Conservation (phyloP, 2,888 invertebrate genomes). For the Sinelater perroti region DNA sequence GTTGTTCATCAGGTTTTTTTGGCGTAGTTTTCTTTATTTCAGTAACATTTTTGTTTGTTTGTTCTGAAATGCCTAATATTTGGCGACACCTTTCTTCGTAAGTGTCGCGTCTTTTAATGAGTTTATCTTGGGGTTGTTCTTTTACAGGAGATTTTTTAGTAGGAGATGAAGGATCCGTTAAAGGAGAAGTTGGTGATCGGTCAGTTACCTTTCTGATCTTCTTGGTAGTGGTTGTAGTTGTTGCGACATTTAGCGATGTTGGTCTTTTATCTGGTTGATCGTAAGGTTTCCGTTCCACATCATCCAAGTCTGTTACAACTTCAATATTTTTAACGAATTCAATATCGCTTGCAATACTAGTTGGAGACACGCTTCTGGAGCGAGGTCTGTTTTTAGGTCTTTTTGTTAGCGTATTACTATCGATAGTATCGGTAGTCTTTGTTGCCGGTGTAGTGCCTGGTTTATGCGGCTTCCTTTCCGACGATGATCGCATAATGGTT, state of each 20-base stretch:
- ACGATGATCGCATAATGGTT: constrained; percentile 26
- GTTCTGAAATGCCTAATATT: constrained; percentile 71
- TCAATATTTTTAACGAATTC: constrained; percentile 53
- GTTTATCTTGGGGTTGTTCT: constrained; percentile 36
- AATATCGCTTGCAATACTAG: constrained; percentile 67
- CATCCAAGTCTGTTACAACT: constrained; percentile 55
- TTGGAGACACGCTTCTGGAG: constrained; percentile 62
- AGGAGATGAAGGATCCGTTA: constrained; percentile 37
- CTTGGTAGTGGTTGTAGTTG: constrained; percentile 36
- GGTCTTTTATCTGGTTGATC: constrained; percentile 13
- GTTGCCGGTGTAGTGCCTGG: background rate
- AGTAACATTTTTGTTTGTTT: constrained; percentile 46
- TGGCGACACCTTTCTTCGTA: constrained; percentile 77
- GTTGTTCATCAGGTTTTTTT: constrained; percentile 11
- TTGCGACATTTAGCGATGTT: constrained; percentile 10
- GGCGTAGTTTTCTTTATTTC: constrained; percentile 3
- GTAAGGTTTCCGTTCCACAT: constrained; percentile 36
- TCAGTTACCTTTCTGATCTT: constrained; percentile 51
- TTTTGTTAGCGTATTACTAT: constrained; percentile 48
- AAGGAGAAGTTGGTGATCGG: constrained; percentile 53
- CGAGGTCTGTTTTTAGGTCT: constrained; percentile 34
- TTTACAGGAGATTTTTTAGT: constrained; percentile 18
- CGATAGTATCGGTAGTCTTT: constrained; percentile 25
- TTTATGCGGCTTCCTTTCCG: constrained; percentile 26
- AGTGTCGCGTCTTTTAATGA: constrained; percentile 72